Conservation (phyloP, 2,888 invertebrate genomes). For the Papilio demoleus region DNA sequence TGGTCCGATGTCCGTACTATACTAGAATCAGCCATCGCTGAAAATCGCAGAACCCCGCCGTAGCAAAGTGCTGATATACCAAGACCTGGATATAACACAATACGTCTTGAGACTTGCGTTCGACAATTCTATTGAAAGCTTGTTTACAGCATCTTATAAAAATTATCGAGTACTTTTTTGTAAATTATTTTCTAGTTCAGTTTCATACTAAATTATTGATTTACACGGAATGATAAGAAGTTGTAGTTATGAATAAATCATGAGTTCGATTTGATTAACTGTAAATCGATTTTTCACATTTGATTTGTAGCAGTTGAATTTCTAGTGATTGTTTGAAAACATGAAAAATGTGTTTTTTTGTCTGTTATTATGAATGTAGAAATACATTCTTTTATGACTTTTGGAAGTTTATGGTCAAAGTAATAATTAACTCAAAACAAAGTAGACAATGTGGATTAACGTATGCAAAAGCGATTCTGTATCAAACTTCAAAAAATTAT, state of each 20-base stretch:
- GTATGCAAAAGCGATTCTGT: too few species aligned
- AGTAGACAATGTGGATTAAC: too few species aligned
- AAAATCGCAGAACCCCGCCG: slow-evolving; percentile 73
- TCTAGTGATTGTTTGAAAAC: neutral
- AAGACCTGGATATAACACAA: slow-evolving; percentile 61
- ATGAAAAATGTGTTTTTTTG: neutral
- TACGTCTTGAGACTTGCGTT: neutral
- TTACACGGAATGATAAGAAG: neutral
- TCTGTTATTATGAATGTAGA: too few species aligned
- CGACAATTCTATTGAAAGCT: too few species aligned
- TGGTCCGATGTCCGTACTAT: slow-evolving; percentile 63
- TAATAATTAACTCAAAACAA: too few species aligned
- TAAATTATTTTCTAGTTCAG: too few species aligned
- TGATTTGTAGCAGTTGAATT: neutral
- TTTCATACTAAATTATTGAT: too few species aligned
- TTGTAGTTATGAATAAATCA: neutral
- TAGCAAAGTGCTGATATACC: slow-evolving; percentile 79
- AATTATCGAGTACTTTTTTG: too few species aligned
- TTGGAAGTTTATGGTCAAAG: too few species aligned
- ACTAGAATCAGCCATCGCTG: slow-evolving; percentile 73
- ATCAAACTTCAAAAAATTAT: too few species aligned
- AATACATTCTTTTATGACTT: too few species aligned
- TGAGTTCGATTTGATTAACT: neutral
- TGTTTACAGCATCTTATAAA: too few species aligned
- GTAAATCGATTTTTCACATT: neutral